Evolutionary conservation across 2,888 invertebrate species (phyloP), one percentile per base, ranked within the genome.

Genomic region (Prosopocoilus inquinatus): DNA sequence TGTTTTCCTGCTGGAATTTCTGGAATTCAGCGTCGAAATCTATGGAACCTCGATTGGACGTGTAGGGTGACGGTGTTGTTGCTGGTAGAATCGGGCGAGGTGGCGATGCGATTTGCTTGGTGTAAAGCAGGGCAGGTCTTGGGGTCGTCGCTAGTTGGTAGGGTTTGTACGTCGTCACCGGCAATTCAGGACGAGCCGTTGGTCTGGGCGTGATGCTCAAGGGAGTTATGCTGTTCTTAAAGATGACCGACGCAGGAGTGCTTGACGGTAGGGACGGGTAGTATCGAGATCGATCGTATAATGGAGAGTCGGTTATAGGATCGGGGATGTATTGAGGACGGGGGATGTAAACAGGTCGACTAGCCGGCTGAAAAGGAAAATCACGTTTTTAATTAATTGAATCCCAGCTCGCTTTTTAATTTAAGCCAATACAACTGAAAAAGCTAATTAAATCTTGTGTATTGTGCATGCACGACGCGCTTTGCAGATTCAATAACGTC

Each of bases 11-110:
- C 70, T 87, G 85, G 82, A 87, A 87, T 68, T 84, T 86, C 58
- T 88, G 88, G 67, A 90, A 87, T 75, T 90, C 89, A 35, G 86
- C 86, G 55, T 88, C 89, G 61, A 89, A 89, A 73, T 89, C 87
- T 34, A 82, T 50, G 53, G 58, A 64, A 36, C 64, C 61, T 47
- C 63, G 49, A 45, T 43, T 46, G 9, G 47, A 54, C 7, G 45
- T 39, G 9, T 60, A 16, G 12, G 63, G 53, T 16, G 75, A 12
- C 72, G 73, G 38, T 68, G 67, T 45, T 4, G 43, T 43, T 11
- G 41, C 15, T 5, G 39, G 15, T 41, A 41, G 3, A 9, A 41
- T 41, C 8, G 70, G 69, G 35, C 70, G 60, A 39, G 67, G 59
- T 3, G 70, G 67, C 15, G 67, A 61, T 7, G 68, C 61, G 32